Evolutionary conservation across 2,888 invertebrate genomes (phyloP).

Genomic region (Lithophane semibrunnea): DNA sequence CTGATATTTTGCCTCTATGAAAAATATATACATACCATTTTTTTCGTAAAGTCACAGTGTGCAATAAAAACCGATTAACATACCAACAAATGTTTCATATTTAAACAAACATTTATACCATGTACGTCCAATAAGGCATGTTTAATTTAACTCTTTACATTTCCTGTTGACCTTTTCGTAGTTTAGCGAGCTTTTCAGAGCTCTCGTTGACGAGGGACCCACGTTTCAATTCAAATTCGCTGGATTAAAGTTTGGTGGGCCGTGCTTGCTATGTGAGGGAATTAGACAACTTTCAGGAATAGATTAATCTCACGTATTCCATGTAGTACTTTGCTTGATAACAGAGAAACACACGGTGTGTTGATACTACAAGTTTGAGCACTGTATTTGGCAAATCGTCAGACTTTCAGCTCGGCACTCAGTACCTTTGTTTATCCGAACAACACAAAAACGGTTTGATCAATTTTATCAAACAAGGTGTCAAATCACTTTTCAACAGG

Average conservation of each 20-base stretch:
- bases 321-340: constrained; percentile 10
- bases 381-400: constrained; percentile 33
- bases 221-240: constrained; percentile 51
- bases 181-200: constrained; percentile 33
- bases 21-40: neutral
- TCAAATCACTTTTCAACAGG: constrained; percentile 46
- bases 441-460: constrained; percentile 15
- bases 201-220: constrained; percentile 31
- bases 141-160: constrained; percentile 44
- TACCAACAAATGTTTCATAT: neutral
- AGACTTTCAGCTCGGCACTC: constrained; percentile 6
- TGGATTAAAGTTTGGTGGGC: constrained; percentile 47
- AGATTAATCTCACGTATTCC: constrained; percentile 41
- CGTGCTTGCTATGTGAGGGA: constrained; percentile 27
- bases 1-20: neutral
- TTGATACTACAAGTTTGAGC: constrained; percentile 37
- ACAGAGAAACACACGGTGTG: constrained; percentile 16
- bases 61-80: constrained; percentile 4
- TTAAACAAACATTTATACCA: neutral
- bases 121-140: constrained; percentile 7
- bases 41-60: no score
- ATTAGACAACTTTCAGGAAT: constrained; percentile 50
- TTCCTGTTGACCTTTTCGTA: constrained; percentile 68
- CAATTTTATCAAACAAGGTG: constrained; percentile 46
- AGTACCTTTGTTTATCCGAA: constrained; percentile 7